Evolutionary conservation across 2,888 invertebrate genomes (phyloP), one percentile per base, ranked within the genome.

Genomic region (Heliothis peltigera): DNA sequence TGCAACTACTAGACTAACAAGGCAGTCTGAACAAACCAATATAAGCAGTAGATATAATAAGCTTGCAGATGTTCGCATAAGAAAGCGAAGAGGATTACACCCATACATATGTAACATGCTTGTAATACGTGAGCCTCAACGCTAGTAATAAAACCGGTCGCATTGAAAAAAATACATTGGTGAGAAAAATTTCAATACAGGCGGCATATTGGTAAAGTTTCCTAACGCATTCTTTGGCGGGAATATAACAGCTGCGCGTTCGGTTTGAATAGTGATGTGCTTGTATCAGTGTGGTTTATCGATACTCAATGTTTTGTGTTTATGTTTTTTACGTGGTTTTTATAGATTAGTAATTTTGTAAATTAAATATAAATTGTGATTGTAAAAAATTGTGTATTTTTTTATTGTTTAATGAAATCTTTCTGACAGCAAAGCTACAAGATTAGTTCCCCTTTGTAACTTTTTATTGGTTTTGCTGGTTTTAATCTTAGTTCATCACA

Each of bases 201-300:
- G 15, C 6, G 52, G 68, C 55, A 75, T 82, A 82, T 80, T 81
- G 78, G 70, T 56, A 77, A 81, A 80, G 73, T 82, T 81, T 70
- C 57, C 19, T 35, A 43, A 64, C 70, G 65, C 73, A 71, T 74
- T 79, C 69, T 79, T 65, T 60, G 48, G 56, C 55, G 66, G 58
- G 57, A 66, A 66, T 51, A 67, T 59, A 69, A 59, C 70, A 68
- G 80, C 60, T 67, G 72, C 15, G 55, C 25, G 39, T 35, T 60
- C 7, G 47, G 32, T 35, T 72, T 53, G 12, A 8, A 0, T 46
- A 56, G 55, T 39, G 77, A 28, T 61, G 57, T 10, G 17, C 0
- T 7, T 2, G 1, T 52, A 32, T 61, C 59, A 57, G 32, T 57
- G 18, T 25, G 2, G 0, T 3, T 22, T 60, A 56, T 57, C 46